Base-by-base conservation (phyloP, 2,113 vertebrate genomes). In the Zeus faber region DNA sequence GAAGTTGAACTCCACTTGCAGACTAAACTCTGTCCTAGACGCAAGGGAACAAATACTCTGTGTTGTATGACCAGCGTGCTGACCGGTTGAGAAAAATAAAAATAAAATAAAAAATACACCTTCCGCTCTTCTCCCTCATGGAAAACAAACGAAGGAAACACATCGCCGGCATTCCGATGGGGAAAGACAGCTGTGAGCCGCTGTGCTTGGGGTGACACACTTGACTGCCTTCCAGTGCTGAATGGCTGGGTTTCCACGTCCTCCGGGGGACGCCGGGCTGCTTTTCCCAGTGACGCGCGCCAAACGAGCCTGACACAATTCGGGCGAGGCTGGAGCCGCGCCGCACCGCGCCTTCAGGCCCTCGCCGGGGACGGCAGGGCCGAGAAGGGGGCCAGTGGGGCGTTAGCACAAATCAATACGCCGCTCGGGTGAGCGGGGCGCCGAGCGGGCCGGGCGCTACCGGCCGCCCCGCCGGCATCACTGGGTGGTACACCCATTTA, bases 391-490 rank as follows among this genome's bases (percentile, higher is more conserved):
- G 37, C 49, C 50, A 48, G 49, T 54, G 20, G 45, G 41, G n/a
- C 50, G 76, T 85, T 80, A 83, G 54, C 79, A 86, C 85, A 80
- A 83, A 84, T 85, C 87, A 74, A 85, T 88, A 58, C 10, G 49
- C 47, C 1, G 60, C 51, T 47, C n/a, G 40, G 41, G 43, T 49
- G 61, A 67, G 57, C 50, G 17, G 62, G 62, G 25, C 33, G 20
- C 31, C 44, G 6, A 57, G 26, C 46, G 18, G 45, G 50, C n/a
- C 18, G 26, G 66, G 49, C 55, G 13, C 37, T 23, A 40, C 20
- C 54, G 1, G 10, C 0, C 2, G 20, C 10, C 16, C 41, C 21
- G 26, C 16, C 8, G 14, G 1, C n/a, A 10, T 13, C 21, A 25
- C 21, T 22, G 3, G 25, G 18, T 23, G 14, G 5, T 11, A 24